Conservation (phyloP, 2,113 vertebrate species). For the Riparia riparia region DNA sequence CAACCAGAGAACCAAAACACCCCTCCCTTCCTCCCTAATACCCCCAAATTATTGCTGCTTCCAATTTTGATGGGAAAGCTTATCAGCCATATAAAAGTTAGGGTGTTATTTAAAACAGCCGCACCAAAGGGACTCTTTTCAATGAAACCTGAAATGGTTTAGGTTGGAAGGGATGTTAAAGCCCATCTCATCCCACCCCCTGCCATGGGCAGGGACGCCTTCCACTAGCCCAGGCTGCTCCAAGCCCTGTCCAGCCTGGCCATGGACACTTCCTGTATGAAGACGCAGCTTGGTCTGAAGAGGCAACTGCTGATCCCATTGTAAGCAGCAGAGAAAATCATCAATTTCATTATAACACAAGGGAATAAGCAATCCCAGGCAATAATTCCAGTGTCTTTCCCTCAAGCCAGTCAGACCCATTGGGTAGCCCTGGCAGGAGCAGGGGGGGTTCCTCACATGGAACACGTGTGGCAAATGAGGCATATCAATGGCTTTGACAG, state of each 20-base stretch:
- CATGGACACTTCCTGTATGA: background rate
- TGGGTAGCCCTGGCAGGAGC: background rate
- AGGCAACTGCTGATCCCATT: background rate
- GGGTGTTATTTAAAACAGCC: background rate
- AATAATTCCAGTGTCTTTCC: background rate
- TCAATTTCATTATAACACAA: background rate
- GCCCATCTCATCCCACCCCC: background rate
- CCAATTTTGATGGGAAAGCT: background rate
- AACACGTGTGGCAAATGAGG: background rate
- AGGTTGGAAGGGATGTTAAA: background rate
- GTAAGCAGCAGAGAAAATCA: background rate
- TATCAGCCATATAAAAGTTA: background rate
- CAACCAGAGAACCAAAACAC: background rate
- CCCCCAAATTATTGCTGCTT: background rate
- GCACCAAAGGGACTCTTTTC: background rate
- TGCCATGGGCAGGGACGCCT: background rate
- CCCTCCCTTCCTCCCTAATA: background rate
- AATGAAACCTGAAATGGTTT: background rate
- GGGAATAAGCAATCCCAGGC: background rate
- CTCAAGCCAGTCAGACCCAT: background rate
- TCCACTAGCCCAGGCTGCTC: fast-evolving
- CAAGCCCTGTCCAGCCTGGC: fast-evolving
- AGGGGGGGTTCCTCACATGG: background rate
- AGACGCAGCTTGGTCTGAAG: background rate
- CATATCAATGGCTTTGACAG: constrained; percentile 13